Evolutionary conservation across 2,888 invertebrate genomes (phyloP).

Genomic region (Ferrisia virgata): DNA sequence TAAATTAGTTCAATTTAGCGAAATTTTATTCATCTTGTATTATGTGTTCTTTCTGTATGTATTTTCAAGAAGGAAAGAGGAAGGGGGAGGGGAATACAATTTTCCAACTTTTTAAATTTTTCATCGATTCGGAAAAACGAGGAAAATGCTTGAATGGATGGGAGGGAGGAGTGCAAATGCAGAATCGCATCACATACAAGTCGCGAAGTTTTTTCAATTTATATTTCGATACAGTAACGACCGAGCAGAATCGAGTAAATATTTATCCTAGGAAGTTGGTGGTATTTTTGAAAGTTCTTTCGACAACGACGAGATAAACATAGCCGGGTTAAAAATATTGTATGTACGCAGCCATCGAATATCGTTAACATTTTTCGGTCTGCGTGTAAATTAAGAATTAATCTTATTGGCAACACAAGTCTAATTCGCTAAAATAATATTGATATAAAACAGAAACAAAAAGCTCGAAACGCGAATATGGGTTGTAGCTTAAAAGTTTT

Average conservation of each 20-base stretch:
- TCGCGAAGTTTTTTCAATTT: neutral
- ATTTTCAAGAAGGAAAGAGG: too few species aligned
- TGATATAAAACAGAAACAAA: constrained; percentile 6
- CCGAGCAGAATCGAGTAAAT: neutral
- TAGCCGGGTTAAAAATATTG: neutral
- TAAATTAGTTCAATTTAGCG: neutral
- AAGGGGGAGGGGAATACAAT: too few species aligned
- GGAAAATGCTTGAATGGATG: too few species aligned
- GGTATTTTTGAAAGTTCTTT: neutral
- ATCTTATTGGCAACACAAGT: neutral
- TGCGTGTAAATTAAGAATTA: neutral
- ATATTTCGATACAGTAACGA: neutral
- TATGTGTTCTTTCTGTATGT: too few species aligned
- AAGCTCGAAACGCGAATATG: neutral
- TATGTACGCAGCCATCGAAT: too few species aligned
- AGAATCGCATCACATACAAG: neutral
- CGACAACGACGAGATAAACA: neutral
- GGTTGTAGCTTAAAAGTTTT: constrained; percentile 7
- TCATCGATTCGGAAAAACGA: neutral
- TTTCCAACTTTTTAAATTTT: neutral
- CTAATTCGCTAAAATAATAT: neutral
- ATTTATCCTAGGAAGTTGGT: neutral
- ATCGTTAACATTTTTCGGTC: neutral
- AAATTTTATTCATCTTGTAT: neutral
- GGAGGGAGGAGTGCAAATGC: too few species aligned